Evolutionary conservation across 1,140 invertebrate species (phyloP).

Genomic region (Prorops nasuta): DNA sequence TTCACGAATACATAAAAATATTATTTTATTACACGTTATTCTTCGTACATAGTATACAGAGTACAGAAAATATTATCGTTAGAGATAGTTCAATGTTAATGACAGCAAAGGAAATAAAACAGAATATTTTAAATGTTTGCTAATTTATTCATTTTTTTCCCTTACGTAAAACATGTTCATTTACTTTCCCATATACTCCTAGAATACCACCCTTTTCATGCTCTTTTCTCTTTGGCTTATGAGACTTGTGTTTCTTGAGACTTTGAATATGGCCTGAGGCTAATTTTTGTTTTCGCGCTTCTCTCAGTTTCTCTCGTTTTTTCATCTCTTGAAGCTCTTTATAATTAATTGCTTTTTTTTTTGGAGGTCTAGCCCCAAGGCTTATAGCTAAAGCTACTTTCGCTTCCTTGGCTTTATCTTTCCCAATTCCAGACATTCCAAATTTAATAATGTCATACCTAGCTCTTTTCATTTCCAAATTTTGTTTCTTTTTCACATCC

Average conservation of each 20-base stretch:
- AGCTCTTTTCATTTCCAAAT: slow-evolving; percentile 60
- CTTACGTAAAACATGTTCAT: slow-evolving; percentile 15
- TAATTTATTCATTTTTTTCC: slow-evolving; percentile 17
- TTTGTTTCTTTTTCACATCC: background rate
- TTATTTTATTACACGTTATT: slow-evolving; percentile 50
- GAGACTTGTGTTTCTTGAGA: slow-evolving; percentile 46
- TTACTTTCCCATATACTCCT: slow-evolving; percentile 47
- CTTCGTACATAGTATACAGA: slow-evolving; percentile 37
- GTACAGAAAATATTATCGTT: slow-evolving; percentile 27
- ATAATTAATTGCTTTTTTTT: slow-evolving; percentile 61
- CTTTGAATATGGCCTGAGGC: slow-evolving; percentile 51
- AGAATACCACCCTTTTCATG: slow-evolving; percentile 33
- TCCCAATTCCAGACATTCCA: slow-evolving; percentile 62
- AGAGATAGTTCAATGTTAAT: slow-evolving; percentile 28
- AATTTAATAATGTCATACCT: slow-evolving; percentile 67
- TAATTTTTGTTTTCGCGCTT: slow-evolving; percentile 42
- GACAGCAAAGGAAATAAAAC: slow-evolving; percentile 26
- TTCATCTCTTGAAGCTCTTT: slow-evolving; percentile 54
- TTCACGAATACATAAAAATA: slow-evolving; percentile 32
- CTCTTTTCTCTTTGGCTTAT: slow-evolving; percentile 12
- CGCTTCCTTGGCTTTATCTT: slow-evolving; percentile 59
- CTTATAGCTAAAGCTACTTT: slow-evolving; percentile 62
- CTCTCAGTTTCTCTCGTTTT: slow-evolving; percentile 43
- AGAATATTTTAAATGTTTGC: slow-evolving; percentile 32
- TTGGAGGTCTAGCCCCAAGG: slow-evolving; percentile 64